Evolutionary conservation across 2,888 invertebrate genomes (phyloP).

Genomic region (Acrocera orbiculus): DNA sequence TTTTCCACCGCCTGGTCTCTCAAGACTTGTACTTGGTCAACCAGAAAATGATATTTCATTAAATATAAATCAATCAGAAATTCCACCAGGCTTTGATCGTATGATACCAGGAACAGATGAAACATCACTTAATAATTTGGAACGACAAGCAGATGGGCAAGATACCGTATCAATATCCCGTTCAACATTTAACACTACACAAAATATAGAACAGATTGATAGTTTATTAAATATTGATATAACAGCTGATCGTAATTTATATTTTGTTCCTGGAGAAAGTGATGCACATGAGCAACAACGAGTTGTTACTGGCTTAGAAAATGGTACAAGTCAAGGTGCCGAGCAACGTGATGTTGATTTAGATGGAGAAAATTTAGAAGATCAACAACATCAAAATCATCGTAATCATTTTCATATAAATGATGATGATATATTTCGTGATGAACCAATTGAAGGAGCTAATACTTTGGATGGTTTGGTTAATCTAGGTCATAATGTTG

Average conservation of each 20-base stretch:
- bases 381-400: conserved; percentile 18
- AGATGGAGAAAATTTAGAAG: conserved; percentile 41
- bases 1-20: conserved; percentile 44
- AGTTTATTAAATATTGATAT: conserved; percentile 15
- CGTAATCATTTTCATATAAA: conserved; percentile 11
- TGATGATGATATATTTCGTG: conserved; percentile 24
- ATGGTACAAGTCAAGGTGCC: conserved; percentile 22
- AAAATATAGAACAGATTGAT: conserved; percentile 8
- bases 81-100: conserved; percentile 34
- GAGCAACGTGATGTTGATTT: conserved; percentile 37
- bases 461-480: conserved; percentile 19
- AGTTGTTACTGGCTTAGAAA: conserved; percentile 40
- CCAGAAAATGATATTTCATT: conserved; percentile 34
- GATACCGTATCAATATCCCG: conserved; percentile 19
- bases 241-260: conserved; percentile 21
- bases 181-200: conserved; percentile 9
- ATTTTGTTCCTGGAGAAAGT: conserved; percentile 24
- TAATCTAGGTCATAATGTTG: conserved; percentile 9
- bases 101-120: conserved; percentile 35
- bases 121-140: conserved; percentile 29
- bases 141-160: conserved; percentile 31
- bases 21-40: conserved; percentile 48
- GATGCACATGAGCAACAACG: conserved; percentile 21
- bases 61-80: conserved; percentile 21
- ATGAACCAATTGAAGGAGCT: conserved; percentile 36